Conservation (phyloP, 1,140 invertebrate species). For the Cherax quadricarinatus region DNA sequence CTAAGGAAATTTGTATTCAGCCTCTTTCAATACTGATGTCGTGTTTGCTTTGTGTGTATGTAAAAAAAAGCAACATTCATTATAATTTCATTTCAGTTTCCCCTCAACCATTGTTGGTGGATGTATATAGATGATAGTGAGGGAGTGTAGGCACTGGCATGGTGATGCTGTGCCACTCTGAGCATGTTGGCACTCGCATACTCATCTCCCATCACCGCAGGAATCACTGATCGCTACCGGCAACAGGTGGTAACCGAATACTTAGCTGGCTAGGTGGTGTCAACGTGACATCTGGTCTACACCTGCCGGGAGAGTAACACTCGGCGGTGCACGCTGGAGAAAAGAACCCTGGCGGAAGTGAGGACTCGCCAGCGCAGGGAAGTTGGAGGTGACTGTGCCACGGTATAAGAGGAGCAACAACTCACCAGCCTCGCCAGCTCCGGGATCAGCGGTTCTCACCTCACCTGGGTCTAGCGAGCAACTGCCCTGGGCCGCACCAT, state of each 20-base stretch:
- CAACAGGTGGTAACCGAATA: constrained; percentile 7
- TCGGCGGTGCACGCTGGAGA: too few species aligned
- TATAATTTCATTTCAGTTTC: too few species aligned
- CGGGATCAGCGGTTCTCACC: neutral
- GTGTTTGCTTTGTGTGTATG: too few species aligned
- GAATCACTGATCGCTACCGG: neutral
- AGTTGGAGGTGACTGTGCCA: neutral
- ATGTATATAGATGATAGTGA: too few species aligned
- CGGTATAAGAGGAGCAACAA: neutral
- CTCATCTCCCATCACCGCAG: neutral
- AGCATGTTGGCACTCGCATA: too few species aligned
- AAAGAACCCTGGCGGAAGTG: too few species aligned
- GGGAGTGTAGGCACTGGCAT: too few species aligned
- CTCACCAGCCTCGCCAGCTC: constrained; percentile 5
- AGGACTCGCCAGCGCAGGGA: neutral
- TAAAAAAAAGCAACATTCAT: too few species aligned
- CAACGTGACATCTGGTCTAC: neutral
- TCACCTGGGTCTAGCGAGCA: constrained; percentile 2
- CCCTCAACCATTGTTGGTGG: too few species aligned
- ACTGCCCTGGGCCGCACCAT: neutral
- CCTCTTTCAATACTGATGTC: too few species aligned
- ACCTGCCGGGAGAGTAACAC: neutral
- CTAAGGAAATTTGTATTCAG: too few species aligned
- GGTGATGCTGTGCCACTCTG: too few species aligned
- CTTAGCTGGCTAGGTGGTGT: neutral